Base-by-base conservation (phyloP, 2,113 vertebrate genomes). In the Atherinomorus stipes region DNA sequence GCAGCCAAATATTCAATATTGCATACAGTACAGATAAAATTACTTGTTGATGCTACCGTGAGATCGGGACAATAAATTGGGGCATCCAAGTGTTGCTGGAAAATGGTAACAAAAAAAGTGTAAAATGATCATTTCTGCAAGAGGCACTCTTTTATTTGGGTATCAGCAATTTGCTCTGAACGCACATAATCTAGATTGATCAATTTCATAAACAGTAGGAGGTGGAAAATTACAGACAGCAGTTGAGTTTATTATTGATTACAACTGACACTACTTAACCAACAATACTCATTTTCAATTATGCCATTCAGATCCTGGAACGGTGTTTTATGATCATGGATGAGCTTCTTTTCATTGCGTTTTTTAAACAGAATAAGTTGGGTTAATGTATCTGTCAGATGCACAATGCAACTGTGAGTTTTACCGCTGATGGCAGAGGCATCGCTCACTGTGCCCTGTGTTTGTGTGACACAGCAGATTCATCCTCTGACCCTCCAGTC, bases 381-480 rank as follows among this genome's bases (percentile, higher is more conserved):
- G 59, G 45, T 52, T 12, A 45, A 49, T 69, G 12, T n/a, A 53
- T 65, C 26, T 58, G 11, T 64, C 37, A 59, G 9, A 59, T 60
- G 38, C 2, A 18, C 26, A 15, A 22, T 49, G 1, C 5, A 7
- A 19, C 40, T 42, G 22, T 50, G 47, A 64, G 47, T 52, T 53
- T 50, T 65, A 19, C 37, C 21, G 56, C 53, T 26, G 54, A 66
- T 28, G 22, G 34, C 52, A 50, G 38, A 63, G 45, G 47, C 53
- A 71, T 81, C n/a, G 8, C 42, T 82, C 64, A 66, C 62, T 21
- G 37, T 52, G 52, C 18, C 54, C 52, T 74, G 69, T 68, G 71
- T 62, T 50, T 67, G 51, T 57, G 44, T 77, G 78, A 70, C 78
- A 66, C 51, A 47, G 51, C 51, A 76, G 69, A 86, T 81, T 76